Conservation (phyloP, 2,888 invertebrate species). For the Aspidapion aeneum region DNA sequence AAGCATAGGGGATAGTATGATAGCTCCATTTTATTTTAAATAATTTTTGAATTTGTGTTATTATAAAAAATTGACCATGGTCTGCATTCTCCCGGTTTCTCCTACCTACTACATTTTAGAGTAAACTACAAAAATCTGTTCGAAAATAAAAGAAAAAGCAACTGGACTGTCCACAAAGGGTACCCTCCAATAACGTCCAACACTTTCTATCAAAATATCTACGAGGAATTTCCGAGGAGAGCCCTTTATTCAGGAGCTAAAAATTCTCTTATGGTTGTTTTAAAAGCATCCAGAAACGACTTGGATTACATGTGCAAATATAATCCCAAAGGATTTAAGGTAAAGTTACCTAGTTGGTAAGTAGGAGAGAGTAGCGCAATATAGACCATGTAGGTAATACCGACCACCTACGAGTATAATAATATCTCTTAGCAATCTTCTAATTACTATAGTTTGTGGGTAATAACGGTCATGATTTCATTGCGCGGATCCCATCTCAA, state of each 20-base stretch:
- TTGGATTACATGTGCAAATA: slow-evolving; percentile 33
- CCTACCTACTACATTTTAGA: no score
- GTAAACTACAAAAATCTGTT: neutral
- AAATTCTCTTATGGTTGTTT: slow-evolving; percentile 30
- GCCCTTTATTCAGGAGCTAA: slow-evolving; percentile 50
- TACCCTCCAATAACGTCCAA: neutral
- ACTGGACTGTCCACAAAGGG: neutral
- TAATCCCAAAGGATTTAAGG: slow-evolving; percentile 32
- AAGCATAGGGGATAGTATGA: neutral
- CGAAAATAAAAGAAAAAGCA: neutral
- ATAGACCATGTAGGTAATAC: no score
- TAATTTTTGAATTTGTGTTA: neutral
- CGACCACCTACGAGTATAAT: no score
- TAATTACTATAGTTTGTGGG: no score
- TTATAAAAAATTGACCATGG: slow-evolving; percentile 21
- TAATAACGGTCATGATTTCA: no score
- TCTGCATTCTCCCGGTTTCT: slow-evolving; percentile 62
- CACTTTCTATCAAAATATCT: neutral
- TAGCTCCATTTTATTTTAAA: neutral
- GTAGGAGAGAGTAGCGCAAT: no score
- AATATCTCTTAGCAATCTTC: no score
- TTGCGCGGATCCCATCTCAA: no score
- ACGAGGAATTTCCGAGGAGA: slow-evolving; percentile 12
- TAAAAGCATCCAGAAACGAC: slow-evolving; percentile 25
- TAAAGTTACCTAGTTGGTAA: no score